phyloP scores from a whole-genome alignment of 2,113 vertebrate genomes.

The Carassius carassius region DNA sequence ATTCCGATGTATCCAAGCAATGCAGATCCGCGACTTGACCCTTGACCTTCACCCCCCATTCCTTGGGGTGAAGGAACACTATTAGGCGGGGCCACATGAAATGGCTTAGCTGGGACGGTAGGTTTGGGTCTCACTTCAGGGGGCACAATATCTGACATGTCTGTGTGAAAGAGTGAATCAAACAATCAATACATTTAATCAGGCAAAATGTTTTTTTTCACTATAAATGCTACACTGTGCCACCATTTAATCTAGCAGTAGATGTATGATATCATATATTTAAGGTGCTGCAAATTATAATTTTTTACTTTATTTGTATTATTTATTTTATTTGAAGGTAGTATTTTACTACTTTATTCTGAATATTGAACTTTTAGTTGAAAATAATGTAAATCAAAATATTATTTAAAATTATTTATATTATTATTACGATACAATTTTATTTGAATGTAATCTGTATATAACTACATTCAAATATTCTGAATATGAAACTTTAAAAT shows the following conservation, averaged over 20 bases:
- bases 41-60: constrained; percentile 55
- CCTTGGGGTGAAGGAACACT: constrained; percentile 64
- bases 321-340: too few relatives aligned
- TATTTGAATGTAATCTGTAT: too few relatives aligned
- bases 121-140: constrained; percentile 92
- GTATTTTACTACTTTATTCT: not conserved
- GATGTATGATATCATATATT: not conserved
- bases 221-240: not conserved
- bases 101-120: constrained; percentile 88
- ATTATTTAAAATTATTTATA: not conserved
- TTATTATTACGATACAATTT: not conserved
- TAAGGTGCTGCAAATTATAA: not conserved
- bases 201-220: not conserved
- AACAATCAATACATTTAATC: not conserved
- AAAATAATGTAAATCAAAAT: not conserved
- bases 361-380: not conserved
- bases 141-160: constrained; percentile 92
- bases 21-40: constrained; percentile 72
- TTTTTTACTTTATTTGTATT: too few relatives aligned
- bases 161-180: constrained; percentile 62
- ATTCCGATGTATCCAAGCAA: constrained; percentile 94
- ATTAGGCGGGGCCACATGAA: constrained; percentile 77
- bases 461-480: not conserved
- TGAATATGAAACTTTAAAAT: not conserved
- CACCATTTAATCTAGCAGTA: not conserved